Base-by-base conservation (phyloP, 2,113 vertebrate genomes). In the Apus apus region DNA sequence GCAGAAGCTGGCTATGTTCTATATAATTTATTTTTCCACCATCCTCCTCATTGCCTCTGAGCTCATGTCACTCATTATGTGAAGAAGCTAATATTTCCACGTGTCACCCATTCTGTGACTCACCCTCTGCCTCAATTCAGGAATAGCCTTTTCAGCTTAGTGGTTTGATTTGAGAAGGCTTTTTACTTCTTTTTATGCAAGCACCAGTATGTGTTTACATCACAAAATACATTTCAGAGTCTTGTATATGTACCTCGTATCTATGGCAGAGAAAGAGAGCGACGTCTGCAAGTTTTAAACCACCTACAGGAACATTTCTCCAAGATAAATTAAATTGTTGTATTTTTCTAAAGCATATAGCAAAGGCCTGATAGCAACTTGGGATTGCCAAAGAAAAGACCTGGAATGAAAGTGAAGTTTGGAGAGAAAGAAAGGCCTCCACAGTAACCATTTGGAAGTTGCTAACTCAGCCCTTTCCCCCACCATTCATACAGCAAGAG, bases 401-500 rank as follows among this genome's bases (percentile, higher is more conserved):
- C 13, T 4, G 13, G 64, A 74, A 57, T 7, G 8, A 84, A 83
- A 81, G 71, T 20, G 11, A 36, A 30, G 22, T 29, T 43, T 29
- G 25, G 45, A 34, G 18, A 79, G 30, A 62, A 86, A 67, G 17
- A 73, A 0, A 27, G 11, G 3, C 9, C 21, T 48, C 32, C 10
- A 6, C 2, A 6, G 20, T 48, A 75, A 60, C 11, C 84, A 13
- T 10, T 2, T 15, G 0, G 5, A 27, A 73, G 11, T 13, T 62
- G 4, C 1, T 34, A 67, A 64, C 17, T 17, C 34, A 13, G 7
- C 53, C 48, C 43, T 45, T 85, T 66, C 57, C 51, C 9, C 38
- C 20, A 6, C 15, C 7, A 2, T n/a, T 70, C 8, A 2, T 10
- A 15, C 5, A 25, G 0, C 22, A 70, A 48, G 21, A 32, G 34